Percentiles rank a stretch among this genome's conserved stretches.
These are phyloP conservation scores for Mesembrinibis cayennensis DNA, from an alignment of 2,113 vertebrate genomes.

Conservation along the genomic window DNA sequence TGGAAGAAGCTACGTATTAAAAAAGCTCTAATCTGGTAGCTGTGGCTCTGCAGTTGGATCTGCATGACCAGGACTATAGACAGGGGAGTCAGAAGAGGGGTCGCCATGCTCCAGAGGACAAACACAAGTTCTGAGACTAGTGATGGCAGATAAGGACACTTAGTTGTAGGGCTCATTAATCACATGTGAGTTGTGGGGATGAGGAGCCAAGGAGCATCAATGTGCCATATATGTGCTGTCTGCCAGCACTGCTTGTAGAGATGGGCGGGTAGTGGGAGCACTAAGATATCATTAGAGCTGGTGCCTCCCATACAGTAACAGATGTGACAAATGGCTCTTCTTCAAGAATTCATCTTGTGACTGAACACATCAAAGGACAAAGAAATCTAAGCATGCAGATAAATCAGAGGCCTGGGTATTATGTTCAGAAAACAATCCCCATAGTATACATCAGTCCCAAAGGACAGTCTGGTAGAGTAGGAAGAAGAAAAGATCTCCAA, in stretches of 20 bases:
- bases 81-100: not conserved
- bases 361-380: not conserved
- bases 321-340: not conserved
- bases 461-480: not conserved
- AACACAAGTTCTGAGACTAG: not conserved
- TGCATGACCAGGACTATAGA: not conserved
- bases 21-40: not conserved
- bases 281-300: not conserved
- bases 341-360: not conserved
- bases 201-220: not conserved
- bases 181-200: not conserved
- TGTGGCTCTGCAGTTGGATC: not conserved
- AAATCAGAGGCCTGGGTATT: not conserved
- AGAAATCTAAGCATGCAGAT: not conserved
- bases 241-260: not conserved
- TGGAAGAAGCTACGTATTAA: not conserved
- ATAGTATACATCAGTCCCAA: not conserved
- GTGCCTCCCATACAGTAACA: not conserved
- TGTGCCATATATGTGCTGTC: no score
- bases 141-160: not conserved
- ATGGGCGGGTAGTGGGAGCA: rapidly evolving
- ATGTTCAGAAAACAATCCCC: not conserved
- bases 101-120: not conserved
- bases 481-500: not conserved
- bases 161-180: not conserved